Percentiles rank a stretch among this genome's conserved stretches.
These are phyloP conservation scores for Drosophila grimshawi DNA, from an alignment of 1,140 invertebrate species.

Conservation along the genomic window DNA sequence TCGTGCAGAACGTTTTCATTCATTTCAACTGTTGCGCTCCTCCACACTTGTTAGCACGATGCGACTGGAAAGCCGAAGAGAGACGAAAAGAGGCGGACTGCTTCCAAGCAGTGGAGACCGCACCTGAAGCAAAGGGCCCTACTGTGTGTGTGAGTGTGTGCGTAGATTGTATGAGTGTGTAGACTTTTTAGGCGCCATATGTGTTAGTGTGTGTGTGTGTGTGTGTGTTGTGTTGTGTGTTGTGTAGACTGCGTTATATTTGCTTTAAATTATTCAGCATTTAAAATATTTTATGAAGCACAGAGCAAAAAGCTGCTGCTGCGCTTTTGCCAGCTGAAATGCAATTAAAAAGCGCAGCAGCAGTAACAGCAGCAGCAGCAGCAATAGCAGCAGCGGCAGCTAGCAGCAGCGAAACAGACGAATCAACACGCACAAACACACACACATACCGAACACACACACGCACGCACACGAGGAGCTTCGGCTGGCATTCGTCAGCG, in stretches of 20 bases:
- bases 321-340: constrained; percentile 69
- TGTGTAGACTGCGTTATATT: constrained; percentile 79
- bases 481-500: constrained; percentile 34
- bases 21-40: constrained; percentile 75
- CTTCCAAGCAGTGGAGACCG: constrained; percentile 46
- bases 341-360: constrained; percentile 64
- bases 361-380: constrained; percentile 7
- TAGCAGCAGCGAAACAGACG: neutral
- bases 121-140: constrained; percentile 10
- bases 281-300: constrained; percentile 71
- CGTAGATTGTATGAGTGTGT: constrained; percentile 34
- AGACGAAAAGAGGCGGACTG: neutral
- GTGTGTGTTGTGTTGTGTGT: constrained; percentile 57
- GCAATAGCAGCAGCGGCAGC: constrained; percentile 12
- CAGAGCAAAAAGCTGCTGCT: constrained; percentile 40
- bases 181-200: constrained; percentile 40
- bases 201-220: constrained; percentile 14
- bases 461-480: constrained; percentile 32
- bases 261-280: constrained; percentile 73
- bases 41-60: constrained; percentile 76
- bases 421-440: neutral
- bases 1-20: constrained; percentile 60
- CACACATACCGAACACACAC: too few relatives aligned
- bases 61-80: constrained; percentile 44
- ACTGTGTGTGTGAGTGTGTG: constrained; percentile 10